Evolutionary conservation across 2,797 vertebrate genomes (phyloP).

Genomic region (Echeneis naucrates): DNA sequence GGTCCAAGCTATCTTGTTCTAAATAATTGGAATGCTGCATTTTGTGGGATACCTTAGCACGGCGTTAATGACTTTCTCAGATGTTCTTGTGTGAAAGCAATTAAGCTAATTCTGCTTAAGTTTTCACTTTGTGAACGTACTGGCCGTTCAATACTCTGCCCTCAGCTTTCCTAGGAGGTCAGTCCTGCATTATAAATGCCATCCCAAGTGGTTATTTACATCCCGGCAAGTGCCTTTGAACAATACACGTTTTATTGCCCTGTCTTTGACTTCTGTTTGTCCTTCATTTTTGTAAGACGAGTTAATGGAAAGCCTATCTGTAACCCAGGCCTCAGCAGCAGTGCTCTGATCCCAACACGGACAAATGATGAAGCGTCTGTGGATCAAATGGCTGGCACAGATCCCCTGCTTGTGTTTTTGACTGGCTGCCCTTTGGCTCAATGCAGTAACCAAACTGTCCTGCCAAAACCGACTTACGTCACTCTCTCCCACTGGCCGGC

Average conservation of each 20-base stretch:
- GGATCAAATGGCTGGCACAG: conserved; percentile 56
- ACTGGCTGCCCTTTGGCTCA: conserved; percentile 73
- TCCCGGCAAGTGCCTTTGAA: conserved; percentile 28
- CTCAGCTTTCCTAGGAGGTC: conserved; percentile 53
- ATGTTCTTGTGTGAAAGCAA: conserved; percentile 63
- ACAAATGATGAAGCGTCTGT: conserved; percentile 46
- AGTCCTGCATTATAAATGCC: conserved; percentile 54
- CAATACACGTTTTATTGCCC: conserved; percentile 33
- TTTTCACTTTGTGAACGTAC: conserved; percentile 68
- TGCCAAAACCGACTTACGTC: conserved; percentile 73
- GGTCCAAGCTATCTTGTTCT: conserved; percentile 26
- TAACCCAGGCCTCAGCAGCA: conserved; percentile 14
- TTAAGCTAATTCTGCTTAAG: conserved; percentile 77
- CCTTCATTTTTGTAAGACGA: conserved; percentile 39
- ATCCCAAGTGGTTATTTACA: conserved; percentile 53
- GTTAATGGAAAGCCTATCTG: conserved; percentile 12
- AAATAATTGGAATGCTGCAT: conserved; percentile 46
- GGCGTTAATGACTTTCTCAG: conserved; percentile 59
- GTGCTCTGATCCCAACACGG: conserved; percentile 35
- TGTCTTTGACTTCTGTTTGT: conserved; percentile 40
- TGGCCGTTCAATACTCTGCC: conserved; percentile 58
- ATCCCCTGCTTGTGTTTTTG: conserved; percentile 58
- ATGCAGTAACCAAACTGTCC: conserved; percentile 56
- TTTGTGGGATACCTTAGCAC: conserved; percentile 41
- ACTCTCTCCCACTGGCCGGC: conserved; percentile 55